Conservation (phyloP, 2,888 invertebrate genomes). For the Heliconius hortense region DNA sequence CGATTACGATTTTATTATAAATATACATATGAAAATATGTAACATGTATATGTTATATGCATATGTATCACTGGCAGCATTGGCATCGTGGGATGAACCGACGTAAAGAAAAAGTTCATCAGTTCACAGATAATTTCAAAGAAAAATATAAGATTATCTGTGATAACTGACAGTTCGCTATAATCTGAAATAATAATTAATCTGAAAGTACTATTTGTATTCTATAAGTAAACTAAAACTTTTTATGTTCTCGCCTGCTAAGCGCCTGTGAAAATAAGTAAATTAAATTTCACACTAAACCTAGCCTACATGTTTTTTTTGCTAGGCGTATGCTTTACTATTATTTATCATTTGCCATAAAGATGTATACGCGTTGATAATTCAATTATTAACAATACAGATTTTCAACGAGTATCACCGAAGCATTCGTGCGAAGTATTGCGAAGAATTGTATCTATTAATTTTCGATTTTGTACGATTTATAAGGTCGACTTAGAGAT, state of each 20-base stretch:
- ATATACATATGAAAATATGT: too few species aligned
- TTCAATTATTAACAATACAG: slow-evolving; percentile 13
- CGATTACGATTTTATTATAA: too few species aligned
- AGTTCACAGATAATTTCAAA: too few species aligned
- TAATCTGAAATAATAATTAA: too few species aligned
- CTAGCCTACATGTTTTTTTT: not conserved
- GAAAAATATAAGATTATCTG: too few species aligned
- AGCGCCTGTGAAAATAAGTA: not conserved
- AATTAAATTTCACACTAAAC: not conserved
- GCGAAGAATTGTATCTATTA: slow-evolving; percentile 36
- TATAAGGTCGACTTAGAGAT: slow-evolving; percentile 55
- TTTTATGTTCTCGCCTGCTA: not conserved
- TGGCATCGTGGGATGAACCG: too few species aligned
- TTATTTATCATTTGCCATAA: not conserved
- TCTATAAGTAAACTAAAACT: not conserved
- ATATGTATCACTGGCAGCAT: too few species aligned
- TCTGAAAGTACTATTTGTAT: too few species aligned
- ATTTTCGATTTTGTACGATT: slow-evolving; percentile 43
- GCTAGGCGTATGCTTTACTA: not conserved
- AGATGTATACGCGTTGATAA: not conserved
- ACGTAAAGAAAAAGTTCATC: too few species aligned
- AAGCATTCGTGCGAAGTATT: slow-evolving; percentile 26
- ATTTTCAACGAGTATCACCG: slow-evolving; percentile 19
- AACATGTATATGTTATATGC: too few species aligned
- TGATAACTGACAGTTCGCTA: too few species aligned